These are phyloP conservation scores for Vireo griseus DNA, from an alignment of 2,797 vertebrate genomes.

Conservation along the genomic window DNA sequence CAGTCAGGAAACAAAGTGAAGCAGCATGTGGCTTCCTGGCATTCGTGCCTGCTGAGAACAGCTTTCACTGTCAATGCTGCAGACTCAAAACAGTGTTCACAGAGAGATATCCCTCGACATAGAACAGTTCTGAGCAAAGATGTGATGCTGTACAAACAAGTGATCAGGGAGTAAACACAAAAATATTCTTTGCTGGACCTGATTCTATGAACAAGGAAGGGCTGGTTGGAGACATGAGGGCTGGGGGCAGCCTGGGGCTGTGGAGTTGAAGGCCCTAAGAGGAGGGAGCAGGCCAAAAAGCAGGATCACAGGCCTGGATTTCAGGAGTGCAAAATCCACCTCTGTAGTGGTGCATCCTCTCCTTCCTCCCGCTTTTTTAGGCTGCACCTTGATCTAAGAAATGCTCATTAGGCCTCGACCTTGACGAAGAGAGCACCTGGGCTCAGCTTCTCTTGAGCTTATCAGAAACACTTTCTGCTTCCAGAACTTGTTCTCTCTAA, in stretches of 20 bases:
- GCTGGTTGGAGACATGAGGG: not conserved
- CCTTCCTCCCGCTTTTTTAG: not conserved
- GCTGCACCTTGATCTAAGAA: not conserved
- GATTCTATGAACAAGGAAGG: not conserved
- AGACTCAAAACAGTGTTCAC: not conserved
- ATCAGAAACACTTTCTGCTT: not conserved
- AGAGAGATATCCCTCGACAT: not conserved
- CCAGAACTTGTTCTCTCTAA: not conserved
- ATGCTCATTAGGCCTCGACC: fast-evolving
- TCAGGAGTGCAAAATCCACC: not conserved
- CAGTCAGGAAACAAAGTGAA: not conserved
- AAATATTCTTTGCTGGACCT: not conserved
- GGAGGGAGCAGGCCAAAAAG: not conserved
- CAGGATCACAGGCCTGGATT: not conserved
- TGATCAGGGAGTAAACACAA: not conserved
- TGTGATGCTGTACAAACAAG: not conserved
- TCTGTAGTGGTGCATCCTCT: not conserved
- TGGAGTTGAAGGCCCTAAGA: not conserved
- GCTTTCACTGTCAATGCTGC: not conserved
- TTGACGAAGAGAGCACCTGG: not conserved
- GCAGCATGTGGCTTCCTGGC: constrained; percentile 26
- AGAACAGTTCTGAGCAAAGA: not conserved
- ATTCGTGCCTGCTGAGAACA: not conserved
- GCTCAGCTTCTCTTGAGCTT: not conserved
- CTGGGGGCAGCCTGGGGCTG: not conserved